A percentile compares a stretch with the other conserved stretches of the same genome.
Evolutionary conservation across 1,140 invertebrate species (phyloP).

Genomic region (Drosophila suzukii): DNA sequence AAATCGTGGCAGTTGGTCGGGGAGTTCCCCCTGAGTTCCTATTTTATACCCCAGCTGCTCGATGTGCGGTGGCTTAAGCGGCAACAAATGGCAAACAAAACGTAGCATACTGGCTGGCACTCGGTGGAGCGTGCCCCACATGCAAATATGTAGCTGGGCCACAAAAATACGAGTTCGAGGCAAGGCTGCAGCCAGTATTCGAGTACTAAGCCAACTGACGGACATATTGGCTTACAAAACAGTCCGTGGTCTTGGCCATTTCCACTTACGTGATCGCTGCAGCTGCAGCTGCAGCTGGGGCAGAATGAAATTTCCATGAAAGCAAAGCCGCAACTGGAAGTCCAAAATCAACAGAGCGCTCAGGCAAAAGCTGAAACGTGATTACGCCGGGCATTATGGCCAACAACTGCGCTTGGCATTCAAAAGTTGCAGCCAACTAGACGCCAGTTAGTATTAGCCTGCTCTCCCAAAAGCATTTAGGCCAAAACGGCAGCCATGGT

Average conservation of each 20-base stretch:
- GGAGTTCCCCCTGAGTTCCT: background rate
- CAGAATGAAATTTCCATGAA: conserved; percentile 57
- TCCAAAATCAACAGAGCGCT: conserved; percentile 42
- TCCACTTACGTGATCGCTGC: conserved; percentile 69
- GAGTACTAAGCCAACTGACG: conserved; percentile 12
- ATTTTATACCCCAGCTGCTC: conserved; percentile 10
- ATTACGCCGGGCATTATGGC: conserved; percentile 49
- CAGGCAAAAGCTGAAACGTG: conserved; percentile 49
- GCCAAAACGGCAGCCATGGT: conserved; percentile 9
- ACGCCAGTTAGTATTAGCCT: conserved; percentile 13
- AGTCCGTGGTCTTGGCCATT: conserved; percentile 59
- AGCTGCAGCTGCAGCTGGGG: conserved; percentile 45
- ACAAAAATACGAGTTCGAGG: conserved; percentile 11
- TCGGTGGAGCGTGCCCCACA: conserved; percentile 64
- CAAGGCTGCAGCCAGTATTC: conserved; percentile 25
- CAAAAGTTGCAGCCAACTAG: conserved; percentile 27
- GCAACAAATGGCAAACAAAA: conserved; percentile 78
- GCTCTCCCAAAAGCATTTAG: conserved; percentile 33
- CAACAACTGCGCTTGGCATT: conserved; percentile 34
- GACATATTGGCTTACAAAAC: conserved; percentile 60
- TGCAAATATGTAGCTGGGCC: conserved; percentile 52
- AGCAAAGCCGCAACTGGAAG: conserved; percentile 5
- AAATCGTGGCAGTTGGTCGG: conserved; percentile 24
- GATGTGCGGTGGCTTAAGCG: conserved; percentile 49
- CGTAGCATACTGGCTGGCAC: conserved; percentile 58